Conservation (phyloP, 1,140 invertebrate species). For the Coelopa frigida region DNA sequence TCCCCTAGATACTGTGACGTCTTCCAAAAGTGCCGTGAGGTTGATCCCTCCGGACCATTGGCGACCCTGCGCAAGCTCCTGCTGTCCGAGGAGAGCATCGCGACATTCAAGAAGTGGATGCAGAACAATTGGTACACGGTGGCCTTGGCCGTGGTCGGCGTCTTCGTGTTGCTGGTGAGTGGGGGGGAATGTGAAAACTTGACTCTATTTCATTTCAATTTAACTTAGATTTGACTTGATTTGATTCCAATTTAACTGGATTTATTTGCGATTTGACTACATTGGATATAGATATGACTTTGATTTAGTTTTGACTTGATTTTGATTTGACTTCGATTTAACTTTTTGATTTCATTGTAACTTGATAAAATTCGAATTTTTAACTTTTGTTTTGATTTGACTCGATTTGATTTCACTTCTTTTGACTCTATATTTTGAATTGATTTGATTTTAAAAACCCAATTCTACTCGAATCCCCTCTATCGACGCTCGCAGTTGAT, state of each 20-base stretch:
- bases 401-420: no score
- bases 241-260: no score
- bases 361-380: no score
- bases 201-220: not conserved
- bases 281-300: no score
- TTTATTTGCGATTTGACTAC: no score
- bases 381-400: no score
- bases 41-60: conserved; percentile 90
- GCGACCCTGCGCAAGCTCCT: conserved; percentile 80
- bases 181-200: not conserved
- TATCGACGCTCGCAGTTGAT: conserved; percentile 23
- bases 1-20: conserved; percentile 84
- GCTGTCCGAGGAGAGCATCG: conserved; percentile 81
- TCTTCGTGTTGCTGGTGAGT: conserved; percentile 71
- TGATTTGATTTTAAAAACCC: no score
- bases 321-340: no score
- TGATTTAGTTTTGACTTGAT: no score
- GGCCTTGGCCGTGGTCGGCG: conserved; percentile 62
- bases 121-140: conserved; percentile 79
- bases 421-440: no score
- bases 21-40: conserved; percentile 93
- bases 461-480: no score
- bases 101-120: conserved; percentile 78
- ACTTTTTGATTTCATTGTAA: no score
- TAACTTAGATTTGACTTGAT: not conserved